A percentile compares a stretch with the other conserved stretches of the same genome.
These are phyloP conservation scores for Polyommatus iphigenia DNA, from an alignment of 2,888 invertebrate species.

Conservation along the genomic window DNA sequence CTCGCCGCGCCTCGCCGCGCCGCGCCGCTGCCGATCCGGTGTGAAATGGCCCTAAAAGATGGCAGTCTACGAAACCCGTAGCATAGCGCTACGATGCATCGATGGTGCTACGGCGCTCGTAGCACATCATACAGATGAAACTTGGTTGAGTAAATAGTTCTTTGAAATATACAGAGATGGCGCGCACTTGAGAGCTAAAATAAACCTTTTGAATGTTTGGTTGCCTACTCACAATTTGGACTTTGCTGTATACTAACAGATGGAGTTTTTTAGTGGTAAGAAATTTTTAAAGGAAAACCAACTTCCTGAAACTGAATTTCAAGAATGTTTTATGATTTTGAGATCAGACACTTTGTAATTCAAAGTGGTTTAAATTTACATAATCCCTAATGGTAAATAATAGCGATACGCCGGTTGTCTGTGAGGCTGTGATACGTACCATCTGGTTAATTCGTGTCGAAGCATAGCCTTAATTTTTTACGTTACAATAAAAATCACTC, in stretches of 20 bases:
- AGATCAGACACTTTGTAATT: too few species aligned
- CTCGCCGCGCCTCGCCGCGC: too few species aligned
- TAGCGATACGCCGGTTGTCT: too few species aligned
- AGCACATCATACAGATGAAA: neutral
- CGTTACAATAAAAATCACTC: neutral
- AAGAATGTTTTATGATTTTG: too few species aligned
- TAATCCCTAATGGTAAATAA: too few species aligned
- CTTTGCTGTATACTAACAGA: neutral
- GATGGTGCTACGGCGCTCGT: neutral
- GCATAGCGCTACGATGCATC: neutral
- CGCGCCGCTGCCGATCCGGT: too few species aligned
- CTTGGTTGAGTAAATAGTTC: neutral
- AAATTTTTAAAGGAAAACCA: too few species aligned
- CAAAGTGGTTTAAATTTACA: too few species aligned
- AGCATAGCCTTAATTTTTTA: too few species aligned
- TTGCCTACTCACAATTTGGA: neutral
- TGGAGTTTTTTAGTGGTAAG: neutral
- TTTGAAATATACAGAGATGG: neutral
- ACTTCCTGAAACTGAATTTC: too few species aligned
- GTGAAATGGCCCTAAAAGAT: neutral
- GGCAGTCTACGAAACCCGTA: neutral
- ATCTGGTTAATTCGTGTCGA: too few species aligned
- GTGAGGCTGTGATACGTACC: too few species aligned
- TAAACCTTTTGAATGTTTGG: neutral
- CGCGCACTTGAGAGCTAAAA: neutral